phyloP scores from a whole-genome alignment of 2,113 vertebrate genomes.

The Chloebia gouldiae region DNA sequence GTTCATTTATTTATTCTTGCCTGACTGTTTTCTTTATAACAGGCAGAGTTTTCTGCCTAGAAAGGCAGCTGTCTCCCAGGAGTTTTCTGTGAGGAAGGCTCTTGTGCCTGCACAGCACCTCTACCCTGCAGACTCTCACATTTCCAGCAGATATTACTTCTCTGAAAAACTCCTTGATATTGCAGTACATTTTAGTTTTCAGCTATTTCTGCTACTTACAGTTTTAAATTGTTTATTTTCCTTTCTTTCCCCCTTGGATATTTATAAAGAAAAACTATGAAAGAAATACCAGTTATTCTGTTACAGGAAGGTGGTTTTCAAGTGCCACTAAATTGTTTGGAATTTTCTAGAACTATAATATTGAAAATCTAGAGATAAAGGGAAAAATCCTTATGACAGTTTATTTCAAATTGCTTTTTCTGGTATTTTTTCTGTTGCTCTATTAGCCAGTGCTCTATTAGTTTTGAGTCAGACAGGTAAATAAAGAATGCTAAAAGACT shows the following conservation, averaged over 20 bases:
- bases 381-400: neutral
- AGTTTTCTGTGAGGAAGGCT: neutral
- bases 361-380: neutral
- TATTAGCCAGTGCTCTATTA: neutral
- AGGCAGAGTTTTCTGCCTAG: neutral
- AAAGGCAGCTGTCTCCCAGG: neutral
- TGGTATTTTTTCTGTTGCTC: neutral
- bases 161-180: neutral
- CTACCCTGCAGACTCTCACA: neutral
- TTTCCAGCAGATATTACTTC: neutral
- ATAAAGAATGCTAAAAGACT: neutral
- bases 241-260: neutral
- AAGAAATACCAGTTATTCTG: neutral
- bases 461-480: neutral
- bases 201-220: neutral
- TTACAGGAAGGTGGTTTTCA: neutral
- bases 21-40: neutral
- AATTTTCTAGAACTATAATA: neutral
- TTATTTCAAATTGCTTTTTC: neutral
- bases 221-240: neutral
- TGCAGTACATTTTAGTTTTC: neutral
- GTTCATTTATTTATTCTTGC: neutral
- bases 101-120: neutral
- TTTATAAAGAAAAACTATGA: neutral
- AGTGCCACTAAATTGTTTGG: neutral